A percentile compares a stretch with the other conserved stretches of the same genome.
Conservation (phyloP, 2,888 invertebrate species). For the Sesia bembeciformis region DNA sequence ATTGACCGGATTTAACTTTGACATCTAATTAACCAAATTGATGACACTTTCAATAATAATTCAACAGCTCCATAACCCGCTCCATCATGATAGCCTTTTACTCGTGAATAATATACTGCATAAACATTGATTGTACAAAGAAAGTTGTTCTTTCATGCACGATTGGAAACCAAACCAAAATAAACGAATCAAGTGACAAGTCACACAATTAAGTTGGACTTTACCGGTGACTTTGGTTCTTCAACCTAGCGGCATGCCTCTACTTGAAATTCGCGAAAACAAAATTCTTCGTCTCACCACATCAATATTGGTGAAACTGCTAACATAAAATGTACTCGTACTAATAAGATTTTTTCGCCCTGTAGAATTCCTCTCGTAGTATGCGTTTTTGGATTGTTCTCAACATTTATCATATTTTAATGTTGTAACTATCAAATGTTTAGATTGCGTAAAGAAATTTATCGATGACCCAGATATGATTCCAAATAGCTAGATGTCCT, state of each 20-base stretch:
- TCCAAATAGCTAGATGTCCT: too few relatives aligned
- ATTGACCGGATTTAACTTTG: too few relatives aligned
- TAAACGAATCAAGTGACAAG: not conserved
- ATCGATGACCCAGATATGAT: too few relatives aligned
- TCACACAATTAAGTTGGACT: not conserved
- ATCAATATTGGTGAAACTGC: not conserved
- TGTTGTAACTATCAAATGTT: too few relatives aligned
- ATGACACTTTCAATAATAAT: not conserved
- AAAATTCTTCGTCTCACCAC: not conserved
- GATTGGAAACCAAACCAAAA: slow-evolving; percentile 1
- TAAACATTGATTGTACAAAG: slow-evolving; percentile 3
- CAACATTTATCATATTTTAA: too few relatives aligned
- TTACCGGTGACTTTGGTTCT: not conserved
- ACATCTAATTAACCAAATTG: too few relatives aligned
- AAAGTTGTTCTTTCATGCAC: slow-evolving; percentile 25
- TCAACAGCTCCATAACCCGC: not conserved
- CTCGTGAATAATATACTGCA: slow-evolving; percentile 1
- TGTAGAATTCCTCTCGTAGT: not conserved
- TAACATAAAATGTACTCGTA: not conserved
- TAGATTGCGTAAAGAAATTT: too few relatives aligned
- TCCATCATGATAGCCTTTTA: slow-evolving; percentile 9
- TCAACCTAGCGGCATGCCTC: not conserved
- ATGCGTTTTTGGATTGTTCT: not conserved
- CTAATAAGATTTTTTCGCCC: not conserved
- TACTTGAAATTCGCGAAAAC: not conserved